phyloP scores from a whole-genome alignment of 2,888 invertebrate genomes.

The Tipula unca region DNA sequence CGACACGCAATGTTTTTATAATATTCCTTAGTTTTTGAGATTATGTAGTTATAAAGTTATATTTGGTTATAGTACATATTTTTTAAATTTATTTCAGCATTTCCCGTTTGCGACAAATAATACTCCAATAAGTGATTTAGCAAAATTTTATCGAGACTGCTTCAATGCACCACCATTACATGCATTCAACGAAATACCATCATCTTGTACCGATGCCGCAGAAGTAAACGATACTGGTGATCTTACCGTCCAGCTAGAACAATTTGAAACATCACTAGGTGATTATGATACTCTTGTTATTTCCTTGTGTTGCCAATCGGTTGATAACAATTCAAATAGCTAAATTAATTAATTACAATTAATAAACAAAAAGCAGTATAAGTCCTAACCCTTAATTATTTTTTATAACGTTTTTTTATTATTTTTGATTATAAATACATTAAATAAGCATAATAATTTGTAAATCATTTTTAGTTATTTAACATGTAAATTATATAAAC shows the following conservation, averaged over 20 bases:
- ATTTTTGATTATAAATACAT: neutral
- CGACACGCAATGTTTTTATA: too few relatives aligned
- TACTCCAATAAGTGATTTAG: slow-evolving; percentile 41
- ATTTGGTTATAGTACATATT: neutral
- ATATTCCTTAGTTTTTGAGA: too few relatives aligned
- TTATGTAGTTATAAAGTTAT: too few relatives aligned
- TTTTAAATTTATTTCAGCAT: slow-evolving; percentile 28
- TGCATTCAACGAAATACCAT: slow-evolving; percentile 25
- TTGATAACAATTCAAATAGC: slow-evolving; percentile 28
- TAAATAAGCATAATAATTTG: neutral
- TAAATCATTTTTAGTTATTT: neutral
- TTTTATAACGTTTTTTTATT: neutral
- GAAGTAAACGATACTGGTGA: slow-evolving; percentile 32
- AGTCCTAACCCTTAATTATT: neutral
- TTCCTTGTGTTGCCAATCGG: slow-evolving; percentile 32
- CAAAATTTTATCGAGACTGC: slow-evolving; percentile 42
- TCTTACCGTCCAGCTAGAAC: slow-evolving; percentile 39
- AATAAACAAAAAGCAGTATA: neutral
- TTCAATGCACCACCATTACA: slow-evolving; percentile 38
- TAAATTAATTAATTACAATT: slow-evolving; percentile 21
- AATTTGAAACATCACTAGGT: slow-evolving; percentile 41
- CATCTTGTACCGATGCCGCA: neutral
- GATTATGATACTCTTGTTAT: slow-evolving; percentile 42
- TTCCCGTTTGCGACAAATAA: slow-evolving; percentile 43
- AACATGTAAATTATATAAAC: neutral